Evolutionary conservation across 2,888 invertebrate species (phyloP).

Genomic region (Coleophora deauratella): DNA sequence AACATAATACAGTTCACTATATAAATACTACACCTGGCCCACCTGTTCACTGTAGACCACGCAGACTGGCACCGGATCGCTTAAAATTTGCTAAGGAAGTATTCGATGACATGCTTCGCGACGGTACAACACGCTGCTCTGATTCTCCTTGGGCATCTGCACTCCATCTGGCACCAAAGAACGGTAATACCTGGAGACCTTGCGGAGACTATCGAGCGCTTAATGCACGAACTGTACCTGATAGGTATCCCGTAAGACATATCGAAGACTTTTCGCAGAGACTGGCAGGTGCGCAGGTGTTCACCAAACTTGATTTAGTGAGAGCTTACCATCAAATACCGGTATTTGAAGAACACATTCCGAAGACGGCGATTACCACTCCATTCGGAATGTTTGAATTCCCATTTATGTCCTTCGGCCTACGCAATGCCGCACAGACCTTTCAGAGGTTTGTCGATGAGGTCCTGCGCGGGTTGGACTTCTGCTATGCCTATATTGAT

Average conservation of each 20-base stretch:
- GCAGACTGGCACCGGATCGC: conserved; percentile 18
- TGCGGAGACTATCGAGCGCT: conserved; percentile 18
- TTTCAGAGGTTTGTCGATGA: conserved; percentile 36
- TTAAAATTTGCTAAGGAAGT: conserved; percentile 15
- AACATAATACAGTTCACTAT: conserved; percentile 12
- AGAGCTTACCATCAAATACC: too few relatives aligned
- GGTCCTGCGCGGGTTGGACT: too few relatives aligned
- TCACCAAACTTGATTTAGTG: conserved; percentile 11
- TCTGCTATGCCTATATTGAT: too few relatives aligned
- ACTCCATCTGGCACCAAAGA: conserved; percentile 9
- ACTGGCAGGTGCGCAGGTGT: conserved; percentile 8
- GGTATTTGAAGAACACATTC: conserved; percentile 25
- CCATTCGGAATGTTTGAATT: too few relatives aligned
- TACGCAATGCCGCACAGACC: conserved; percentile 25
- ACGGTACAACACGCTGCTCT: too few relatives aligned
- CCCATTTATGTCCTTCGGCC: too few relatives aligned
- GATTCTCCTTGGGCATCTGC: too few relatives aligned
- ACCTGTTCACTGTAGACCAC: conserved; percentile 16
- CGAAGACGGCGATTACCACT: conserved; percentile 30
- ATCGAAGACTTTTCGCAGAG: too few relatives aligned
- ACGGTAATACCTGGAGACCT: conserved; percentile 9
- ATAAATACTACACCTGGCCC: conserved; percentile 14
- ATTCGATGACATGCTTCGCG: conserved; percentile 18
- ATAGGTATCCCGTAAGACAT: conserved; percentile 12
- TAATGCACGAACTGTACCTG: too few relatives aligned